Evolutionary conservation across 1,140 invertebrate genomes (phyloP), one percentile per base, ranked within the genome.

Genomic region (Himalopsyche phryganea): DNA sequence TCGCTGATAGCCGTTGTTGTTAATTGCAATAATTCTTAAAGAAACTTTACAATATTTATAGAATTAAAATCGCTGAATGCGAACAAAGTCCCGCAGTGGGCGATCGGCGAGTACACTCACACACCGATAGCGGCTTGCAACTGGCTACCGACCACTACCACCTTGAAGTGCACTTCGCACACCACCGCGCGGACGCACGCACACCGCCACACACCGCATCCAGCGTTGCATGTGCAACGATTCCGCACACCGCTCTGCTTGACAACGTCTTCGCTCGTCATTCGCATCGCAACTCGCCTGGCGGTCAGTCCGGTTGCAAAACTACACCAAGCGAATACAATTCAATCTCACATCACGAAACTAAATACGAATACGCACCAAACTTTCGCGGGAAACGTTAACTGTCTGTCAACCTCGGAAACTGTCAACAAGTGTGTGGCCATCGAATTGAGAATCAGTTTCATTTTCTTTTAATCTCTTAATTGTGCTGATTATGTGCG

Each of bases 161-260:
- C 3, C 9, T 3, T 9, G 23, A 28, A 28, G 9, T 28, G 23
- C 23, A 28, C 4, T 28, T 9, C 23, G 23, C 23, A 28, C 23
- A 28, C 23, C 23, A 28, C 23, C n/a, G n/a, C n/a, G n/a, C n/a
- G 69, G 71, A 70, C 19, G 6, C 23, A 36, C 14, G 32, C 23
- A 36, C 14, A 41, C 44, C 14, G 41, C 7, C 38, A 33, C 47
- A n/a, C 19, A 36, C 46, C 14, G 28, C 2, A 35, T 14, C 38
- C 20, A 15, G 15, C 14, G 47, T 32, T 50, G 54, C 54, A 57
- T 49, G 53, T 49, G 45, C 45, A 47, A 33, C 23, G 7, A 13
- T 10, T 23, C 14, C 40, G 56, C 55, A 50, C 19, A 23, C 19
- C 17, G 33, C 33, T 17, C 44, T 42, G 51, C 51, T 44, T 56